Evolutionary conservation across 2,113 vertebrate species (phyloP).

Genomic region (Strix uralensis): DNA sequence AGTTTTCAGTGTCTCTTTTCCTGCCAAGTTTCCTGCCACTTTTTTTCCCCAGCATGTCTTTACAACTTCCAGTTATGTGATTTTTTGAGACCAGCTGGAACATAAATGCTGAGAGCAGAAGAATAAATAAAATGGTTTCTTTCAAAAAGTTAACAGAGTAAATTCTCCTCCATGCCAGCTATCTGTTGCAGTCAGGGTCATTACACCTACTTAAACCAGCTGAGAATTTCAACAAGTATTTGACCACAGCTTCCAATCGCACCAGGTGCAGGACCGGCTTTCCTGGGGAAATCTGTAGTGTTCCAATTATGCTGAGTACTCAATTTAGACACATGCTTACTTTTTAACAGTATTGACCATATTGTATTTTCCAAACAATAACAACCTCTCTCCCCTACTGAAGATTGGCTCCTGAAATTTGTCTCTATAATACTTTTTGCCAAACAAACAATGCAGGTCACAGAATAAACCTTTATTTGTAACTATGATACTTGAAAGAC

Average conservation of each 20-base stretch:
- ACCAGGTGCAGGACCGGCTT: not conserved
- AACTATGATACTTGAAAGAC: not conserved
- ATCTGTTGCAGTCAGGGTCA: not conserved
- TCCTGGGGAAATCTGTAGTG: not conserved
- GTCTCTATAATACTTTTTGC: constrained; percentile 31
- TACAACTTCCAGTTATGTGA: constrained; percentile 40
- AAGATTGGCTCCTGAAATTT: constrained; percentile 62
- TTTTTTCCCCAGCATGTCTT: constrained; percentile 20
- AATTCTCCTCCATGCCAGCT: constrained; percentile 3
- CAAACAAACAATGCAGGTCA: not conserved
- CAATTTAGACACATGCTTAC: not conserved
- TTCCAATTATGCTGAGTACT: constrained; percentile 7
- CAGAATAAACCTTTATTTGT: not conserved
- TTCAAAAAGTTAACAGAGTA: not conserved
- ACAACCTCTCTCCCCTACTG: constrained; percentile 45
- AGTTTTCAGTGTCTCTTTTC: not conserved
- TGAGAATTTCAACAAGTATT: constrained; percentile 39
- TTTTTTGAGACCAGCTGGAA: constrained; percentile 60
- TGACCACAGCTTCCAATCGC: not conserved
- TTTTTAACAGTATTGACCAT: constrained; percentile 1
- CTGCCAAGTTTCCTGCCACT: constrained; percentile 38
- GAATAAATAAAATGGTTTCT: constrained; percentile 51
- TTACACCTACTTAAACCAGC: constrained; percentile 29
- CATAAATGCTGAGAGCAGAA: constrained; percentile 26
- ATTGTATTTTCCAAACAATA: constrained; percentile 51